Percentiles rank a stretch among this genome's conserved stretches.
Conservation (phyloP, 2,113 vertebrate species). For the Vulpes lagopus region DNA sequence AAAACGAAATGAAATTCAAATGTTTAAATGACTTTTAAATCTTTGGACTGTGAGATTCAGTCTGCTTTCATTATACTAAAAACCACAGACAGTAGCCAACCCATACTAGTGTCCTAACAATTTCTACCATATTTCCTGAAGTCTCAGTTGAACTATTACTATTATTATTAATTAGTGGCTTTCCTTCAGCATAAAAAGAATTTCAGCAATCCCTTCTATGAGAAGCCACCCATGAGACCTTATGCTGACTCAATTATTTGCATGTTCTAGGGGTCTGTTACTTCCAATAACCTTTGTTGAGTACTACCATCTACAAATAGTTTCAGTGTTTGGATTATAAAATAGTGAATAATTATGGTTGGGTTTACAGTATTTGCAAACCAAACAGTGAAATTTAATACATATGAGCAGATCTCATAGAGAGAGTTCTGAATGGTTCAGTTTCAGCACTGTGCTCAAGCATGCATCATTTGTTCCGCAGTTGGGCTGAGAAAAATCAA, state of each 20-base stretch:
- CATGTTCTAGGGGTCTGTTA: not conserved
- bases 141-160: not conserved
- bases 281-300: not conserved
- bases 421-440: not conserved
- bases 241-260: not conserved
- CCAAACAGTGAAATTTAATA: not conserved
- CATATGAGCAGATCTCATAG: not conserved
- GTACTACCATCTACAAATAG: not conserved
- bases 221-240: not conserved
- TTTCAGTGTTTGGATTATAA: not conserved
- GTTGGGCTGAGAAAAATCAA: not conserved
- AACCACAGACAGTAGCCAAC: not conserved
- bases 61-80: not conserved
- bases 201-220: not conserved
- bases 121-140: not conserved
- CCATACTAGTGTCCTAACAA: not conserved
- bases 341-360: not conserved
- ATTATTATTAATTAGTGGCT: not conserved
- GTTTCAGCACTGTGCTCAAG: not conserved
- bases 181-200: not conserved
- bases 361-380: not conserved
- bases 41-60: not conserved
- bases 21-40: not conserved
- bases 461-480: not conserved
- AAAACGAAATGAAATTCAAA: not conserved